These are phyloP conservation scores for Gobiocypris rarus DNA, from an alignment of 2,113 vertebrate genomes.

Conservation along the genomic window DNA sequence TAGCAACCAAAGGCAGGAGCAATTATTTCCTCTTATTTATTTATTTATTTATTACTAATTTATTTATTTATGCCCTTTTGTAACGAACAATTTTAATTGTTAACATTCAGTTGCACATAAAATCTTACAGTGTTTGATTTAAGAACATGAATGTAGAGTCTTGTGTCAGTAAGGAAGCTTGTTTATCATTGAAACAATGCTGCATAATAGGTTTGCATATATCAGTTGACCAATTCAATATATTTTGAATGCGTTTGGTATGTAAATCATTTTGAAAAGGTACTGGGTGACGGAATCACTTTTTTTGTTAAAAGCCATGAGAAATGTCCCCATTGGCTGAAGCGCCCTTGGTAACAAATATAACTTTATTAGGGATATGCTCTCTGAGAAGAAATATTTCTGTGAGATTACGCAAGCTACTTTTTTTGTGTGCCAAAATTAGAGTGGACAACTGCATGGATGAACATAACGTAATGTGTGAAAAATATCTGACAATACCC, in stretches of 20 bases:
- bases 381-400: background rate
- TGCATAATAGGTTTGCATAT: background rate
- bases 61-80: too few relatives aligned
- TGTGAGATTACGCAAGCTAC: background rate
- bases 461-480: conserved; percentile 30
- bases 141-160: background rate
- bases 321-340: background rate
- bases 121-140: background rate
- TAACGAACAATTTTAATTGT: too few relatives aligned
- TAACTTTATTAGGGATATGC: background rate
- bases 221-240: background rate
- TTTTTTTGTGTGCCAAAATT: background rate
- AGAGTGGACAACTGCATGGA: background rate
- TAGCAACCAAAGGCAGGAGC: background rate
- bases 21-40: too few relatives aligned
- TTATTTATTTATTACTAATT: too few relatives aligned
- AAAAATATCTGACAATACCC: conserved; percentile 43
- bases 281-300: background rate
- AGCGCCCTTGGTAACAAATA: background rate
- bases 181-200: background rate
- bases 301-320: background rate
- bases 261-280: background rate
- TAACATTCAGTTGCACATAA: too few relatives aligned
- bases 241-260: background rate
- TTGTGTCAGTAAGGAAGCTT: background rate